A percentile compares a stretch with the other conserved stretches of the same genome.
phyloP scores from a whole-genome alignment of 2,888 invertebrate species.

The Eupelmus urozonus region DNA sequence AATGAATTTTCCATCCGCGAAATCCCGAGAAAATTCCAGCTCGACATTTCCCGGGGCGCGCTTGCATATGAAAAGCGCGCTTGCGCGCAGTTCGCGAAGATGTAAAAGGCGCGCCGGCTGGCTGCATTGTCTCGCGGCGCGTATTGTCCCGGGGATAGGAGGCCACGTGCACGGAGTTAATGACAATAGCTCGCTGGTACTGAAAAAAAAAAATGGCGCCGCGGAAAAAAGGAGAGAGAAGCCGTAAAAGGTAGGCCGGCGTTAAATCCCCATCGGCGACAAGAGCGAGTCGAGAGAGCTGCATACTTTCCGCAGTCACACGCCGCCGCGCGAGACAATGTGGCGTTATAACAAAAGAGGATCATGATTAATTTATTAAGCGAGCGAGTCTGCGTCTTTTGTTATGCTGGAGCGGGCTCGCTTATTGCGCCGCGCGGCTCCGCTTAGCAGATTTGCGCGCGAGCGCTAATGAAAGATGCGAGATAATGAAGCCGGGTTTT shows the following conservation, averaged over 20 bases:
- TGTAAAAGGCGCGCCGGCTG: conserved; percentile 55
- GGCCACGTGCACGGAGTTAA: conserved; percentile 40
- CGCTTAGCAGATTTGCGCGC: background rate
- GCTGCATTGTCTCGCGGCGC: conserved; percentile 52
- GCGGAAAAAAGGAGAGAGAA: too few relatives aligned
- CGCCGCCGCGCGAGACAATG: conserved; percentile 32
- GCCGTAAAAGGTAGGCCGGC: conserved; percentile 52
- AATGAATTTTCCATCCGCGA: conserved; percentile 9
- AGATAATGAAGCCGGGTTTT: background rate
- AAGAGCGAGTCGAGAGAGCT: too few relatives aligned
- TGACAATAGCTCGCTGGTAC: conserved; percentile 44
- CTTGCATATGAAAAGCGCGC: background rate
- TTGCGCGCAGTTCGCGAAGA: conserved; percentile 16
- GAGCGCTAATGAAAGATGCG: background rate
- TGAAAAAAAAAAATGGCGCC: conserved; percentile 14
- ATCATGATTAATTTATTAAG: conserved; percentile 54
- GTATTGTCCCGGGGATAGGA: conserved; percentile 60
- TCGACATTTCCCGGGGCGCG: conserved; percentile 16
- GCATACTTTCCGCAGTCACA: conserved; percentile 41
- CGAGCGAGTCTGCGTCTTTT: background rate
- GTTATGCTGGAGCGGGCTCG: too few relatives aligned
- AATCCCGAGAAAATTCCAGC: conserved; percentile 19
- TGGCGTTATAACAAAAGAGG: conserved; percentile 43
- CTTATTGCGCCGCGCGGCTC: too few relatives aligned
- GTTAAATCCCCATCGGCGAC: conserved; percentile 36